These are phyloP conservation scores for Automeris io DNA, from an alignment of 2,888 invertebrate species.

Conservation along the genomic window DNA sequence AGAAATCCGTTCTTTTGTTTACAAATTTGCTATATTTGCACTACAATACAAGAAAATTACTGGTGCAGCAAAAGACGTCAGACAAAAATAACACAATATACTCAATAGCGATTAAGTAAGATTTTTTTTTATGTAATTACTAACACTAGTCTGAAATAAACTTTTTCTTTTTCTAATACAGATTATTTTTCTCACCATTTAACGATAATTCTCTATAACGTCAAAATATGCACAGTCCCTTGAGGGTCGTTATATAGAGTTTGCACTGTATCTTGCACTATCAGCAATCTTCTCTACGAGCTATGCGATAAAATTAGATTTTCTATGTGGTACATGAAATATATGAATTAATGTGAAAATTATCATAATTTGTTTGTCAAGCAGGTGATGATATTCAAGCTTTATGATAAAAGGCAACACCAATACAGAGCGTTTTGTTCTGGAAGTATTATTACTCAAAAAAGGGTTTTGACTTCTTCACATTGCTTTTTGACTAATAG, in stretches of 20 bases:
- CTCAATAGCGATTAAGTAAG: too few species aligned
- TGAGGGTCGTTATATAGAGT: not conserved
- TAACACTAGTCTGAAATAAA: too few species aligned
- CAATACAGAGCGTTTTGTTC: conserved; percentile 43
- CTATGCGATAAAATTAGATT: not conserved
- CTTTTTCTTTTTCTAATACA: too few species aligned
- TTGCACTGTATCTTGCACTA: not conserved
- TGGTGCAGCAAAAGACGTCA: too few species aligned
- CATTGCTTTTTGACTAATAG: conserved; percentile 49
- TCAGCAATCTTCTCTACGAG: not conserved
- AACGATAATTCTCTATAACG: not conserved
- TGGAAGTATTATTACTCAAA: conserved; percentile 40
- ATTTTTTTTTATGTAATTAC: too few species aligned
- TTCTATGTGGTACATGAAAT: not conserved
- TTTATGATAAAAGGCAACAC: conserved; percentile 12
- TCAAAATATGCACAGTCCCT: not conserved
- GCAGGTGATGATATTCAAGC: conserved; percentile 38
- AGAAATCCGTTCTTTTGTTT: too few species aligned
- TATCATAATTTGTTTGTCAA: not conserved
- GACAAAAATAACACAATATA: too few species aligned
- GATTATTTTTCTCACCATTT: too few species aligned
- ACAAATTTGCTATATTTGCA: too few species aligned
- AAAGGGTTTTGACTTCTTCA: conserved; percentile 39
- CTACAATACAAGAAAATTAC: too few species aligned
- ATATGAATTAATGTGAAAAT: not conserved